A percentile compares a stretch with the other conserved stretches of the same genome.
Evolutionary conservation across 2,888 invertebrate species (phyloP).

Genomic region (Agrotis puta): DNA sequence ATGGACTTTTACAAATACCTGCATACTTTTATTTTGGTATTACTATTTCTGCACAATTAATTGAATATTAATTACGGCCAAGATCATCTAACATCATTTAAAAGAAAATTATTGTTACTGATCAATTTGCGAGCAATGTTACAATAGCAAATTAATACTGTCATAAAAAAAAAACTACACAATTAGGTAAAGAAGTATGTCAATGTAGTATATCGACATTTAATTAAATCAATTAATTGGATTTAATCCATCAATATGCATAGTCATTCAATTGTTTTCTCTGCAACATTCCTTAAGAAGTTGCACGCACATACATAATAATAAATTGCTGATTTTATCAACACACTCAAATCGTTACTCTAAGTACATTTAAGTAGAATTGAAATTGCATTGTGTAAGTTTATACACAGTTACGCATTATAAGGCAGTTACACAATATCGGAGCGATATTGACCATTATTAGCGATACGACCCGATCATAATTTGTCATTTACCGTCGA

Average conservation of each 20-base stretch:
- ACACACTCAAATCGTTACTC: slow-evolving; percentile 15
- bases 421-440: slow-evolving; percentile 47
- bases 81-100: neutral
- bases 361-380: slow-evolving; percentile 11
- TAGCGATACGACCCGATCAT: slow-evolving; percentile 43
- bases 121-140: neutral
- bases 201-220: slow-evolving; percentile 47
- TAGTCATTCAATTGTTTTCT: slow-evolving; percentile 64
- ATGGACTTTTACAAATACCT: too few species aligned
- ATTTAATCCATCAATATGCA: slow-evolving; percentile 57
- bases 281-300: slow-evolving; percentile 63
- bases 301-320: slow-evolving; percentile 45
- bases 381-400: slow-evolving; percentile 16
- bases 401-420: slow-evolving; percentile 31
- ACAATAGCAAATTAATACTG: slow-evolving; percentile 24
- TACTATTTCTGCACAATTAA: too few species aligned
- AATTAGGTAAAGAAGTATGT: slow-evolving; percentile 42
- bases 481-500: slow-evolving; percentile 54
- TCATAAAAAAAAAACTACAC: slow-evolving; percentile 35
- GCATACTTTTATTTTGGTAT: too few species aligned
- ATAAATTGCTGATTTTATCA: slow-evolving; percentile 23
- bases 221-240: slow-evolving; percentile 57
- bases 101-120: neutral
- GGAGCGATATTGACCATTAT: slow-evolving; percentile 42
- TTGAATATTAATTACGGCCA: too few species aligned